Conservation (phyloP, 2,888 invertebrate genomes). For the Caenorhabditis sulstoni region DNA sequence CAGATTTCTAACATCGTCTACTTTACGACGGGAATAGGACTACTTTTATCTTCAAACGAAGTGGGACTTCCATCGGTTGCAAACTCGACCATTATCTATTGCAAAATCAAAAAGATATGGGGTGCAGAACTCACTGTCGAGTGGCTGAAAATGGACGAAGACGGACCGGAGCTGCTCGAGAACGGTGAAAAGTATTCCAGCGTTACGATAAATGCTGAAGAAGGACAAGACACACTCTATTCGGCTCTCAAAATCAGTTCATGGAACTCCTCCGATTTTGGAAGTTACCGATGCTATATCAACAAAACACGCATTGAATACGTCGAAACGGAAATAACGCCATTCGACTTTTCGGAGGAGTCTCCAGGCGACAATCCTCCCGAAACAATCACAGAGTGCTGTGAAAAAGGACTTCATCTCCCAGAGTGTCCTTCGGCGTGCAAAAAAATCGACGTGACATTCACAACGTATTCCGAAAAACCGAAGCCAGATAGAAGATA, state of each 20-base stretch:
- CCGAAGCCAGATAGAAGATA: too few relatives aligned
- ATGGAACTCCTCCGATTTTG: slow-evolving; percentile 46
- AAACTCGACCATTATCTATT: slow-evolving; percentile 33
- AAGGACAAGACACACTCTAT: slow-evolving; percentile 26
- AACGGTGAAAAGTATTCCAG: slow-evolving; percentile 3
- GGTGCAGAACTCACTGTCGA: slow-evolving; percentile 20
- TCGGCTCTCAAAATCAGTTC: slow-evolving; percentile 53
- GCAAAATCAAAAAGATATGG: slow-evolving; percentile 36
- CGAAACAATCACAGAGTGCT: slow-evolving; percentile 63
- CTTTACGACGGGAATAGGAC: slow-evolving; percentile 44
- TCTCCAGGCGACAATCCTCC: slow-evolving; percentile 46
- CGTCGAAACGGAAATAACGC: slow-evolving; percentile 24
- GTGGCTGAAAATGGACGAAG: slow-evolving; percentile 46
- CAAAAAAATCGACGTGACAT: not conserved
- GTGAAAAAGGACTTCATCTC: slow-evolving; percentile 30
- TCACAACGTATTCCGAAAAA: not conserved
- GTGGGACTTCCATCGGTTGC: slow-evolving; percentile 31
- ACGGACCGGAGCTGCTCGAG: not conserved
- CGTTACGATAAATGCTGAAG: too few relatives aligned
- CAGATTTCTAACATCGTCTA: slow-evolving; percentile 43
- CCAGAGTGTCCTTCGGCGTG: slow-evolving; percentile 57
- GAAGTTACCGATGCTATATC: slow-evolving; percentile 53
- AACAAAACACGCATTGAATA: slow-evolving; percentile 50
- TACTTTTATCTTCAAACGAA: slow-evolving; percentile 16
- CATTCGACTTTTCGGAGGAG: slow-evolving; percentile 5